A percentile compares a stretch with the other conserved stretches of the same genome.
These are phyloP conservation scores for Bugula neritina DNA, from an alignment of 2,888 invertebrate species.

Conservation along the genomic window DNA sequence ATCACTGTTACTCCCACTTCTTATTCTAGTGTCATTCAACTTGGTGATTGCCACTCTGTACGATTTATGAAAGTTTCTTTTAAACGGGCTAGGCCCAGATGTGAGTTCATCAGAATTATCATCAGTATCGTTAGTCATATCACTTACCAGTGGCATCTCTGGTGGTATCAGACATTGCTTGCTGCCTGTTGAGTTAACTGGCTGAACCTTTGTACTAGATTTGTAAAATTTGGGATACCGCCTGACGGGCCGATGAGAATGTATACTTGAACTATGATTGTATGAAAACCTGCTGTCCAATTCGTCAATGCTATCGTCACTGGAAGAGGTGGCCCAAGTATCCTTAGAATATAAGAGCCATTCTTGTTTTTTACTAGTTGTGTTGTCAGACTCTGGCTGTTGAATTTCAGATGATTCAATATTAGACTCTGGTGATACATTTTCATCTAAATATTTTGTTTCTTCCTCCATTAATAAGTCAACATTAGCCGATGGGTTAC, in stretches of 20 bases:
- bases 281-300: background rate
- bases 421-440: too few species aligned
- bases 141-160: background rate
- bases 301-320: conserved; percentile 9
- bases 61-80: background rate
- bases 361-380: background rate
- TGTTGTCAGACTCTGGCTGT: background rate
- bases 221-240: conserved; percentile 10
- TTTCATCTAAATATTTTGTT: too few species aligned
- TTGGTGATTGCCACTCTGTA: conserved; percentile 22
- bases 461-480: background rate
- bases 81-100: background rate
- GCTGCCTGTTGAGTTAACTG: background rate
- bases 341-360: background rate
- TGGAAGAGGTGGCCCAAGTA: background rate
- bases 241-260: conserved; percentile 2
- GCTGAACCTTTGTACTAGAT: background rate
- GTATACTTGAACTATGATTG: background rate
- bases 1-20: background rate
- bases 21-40: background rate
- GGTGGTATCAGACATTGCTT: background rate
- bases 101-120: background rate
- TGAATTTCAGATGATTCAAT: background rate
- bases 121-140: background rate
- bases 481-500: background rate